Percentiles rank a stretch among this genome's conserved stretches.
Conservation (phyloP, 2,797 vertebrate species). For the Geotrypetes seraphini region DNA sequence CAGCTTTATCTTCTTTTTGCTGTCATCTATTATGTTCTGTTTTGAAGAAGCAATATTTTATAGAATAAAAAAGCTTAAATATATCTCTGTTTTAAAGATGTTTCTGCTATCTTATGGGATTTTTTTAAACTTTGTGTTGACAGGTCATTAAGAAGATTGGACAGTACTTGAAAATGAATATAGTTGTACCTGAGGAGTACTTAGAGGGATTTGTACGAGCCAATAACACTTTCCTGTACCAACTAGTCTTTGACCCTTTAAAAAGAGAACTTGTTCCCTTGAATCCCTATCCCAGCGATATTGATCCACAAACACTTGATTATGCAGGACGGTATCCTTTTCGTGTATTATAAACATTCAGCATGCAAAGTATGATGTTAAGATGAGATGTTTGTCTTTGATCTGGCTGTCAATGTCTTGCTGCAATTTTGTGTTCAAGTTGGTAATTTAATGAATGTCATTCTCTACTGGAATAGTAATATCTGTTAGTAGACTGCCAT, state of each 20-base stretch:
- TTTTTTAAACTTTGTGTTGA: neutral
- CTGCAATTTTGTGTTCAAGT: too few relatives aligned
- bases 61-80: too few relatives aligned
- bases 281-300: conserved; percentile 70
- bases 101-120: too few relatives aligned
- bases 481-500: too few relatives aligned
- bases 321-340: conserved; percentile 93
- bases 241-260: conserved; percentile 89
- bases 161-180: conserved; percentile 86
- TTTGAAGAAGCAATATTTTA: too few relatives aligned
- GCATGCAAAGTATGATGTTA: neutral
- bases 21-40: too few relatives aligned
- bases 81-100: too few relatives aligned
- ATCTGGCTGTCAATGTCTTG: too few relatives aligned
- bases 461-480: too few relatives aligned
- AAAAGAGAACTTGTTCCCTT: conserved; percentile 76
- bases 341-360: neutral
- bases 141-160: conserved; percentile 95
- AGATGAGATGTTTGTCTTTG: too few relatives aligned
- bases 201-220: conserved; percentile 79
- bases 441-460: too few relatives aligned
- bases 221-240: conserved; percentile 94
- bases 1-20: too few relatives aligned
- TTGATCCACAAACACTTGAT: conserved; percentile 60
- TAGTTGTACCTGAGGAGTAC: conserved; percentile 77